A percentile compares a stretch with the other conserved stretches of the same genome.
These are phyloP conservation scores for Xenentodon cancila DNA, from an alignment of 2,797 vertebrate species.

Conservation along the genomic window DNA sequence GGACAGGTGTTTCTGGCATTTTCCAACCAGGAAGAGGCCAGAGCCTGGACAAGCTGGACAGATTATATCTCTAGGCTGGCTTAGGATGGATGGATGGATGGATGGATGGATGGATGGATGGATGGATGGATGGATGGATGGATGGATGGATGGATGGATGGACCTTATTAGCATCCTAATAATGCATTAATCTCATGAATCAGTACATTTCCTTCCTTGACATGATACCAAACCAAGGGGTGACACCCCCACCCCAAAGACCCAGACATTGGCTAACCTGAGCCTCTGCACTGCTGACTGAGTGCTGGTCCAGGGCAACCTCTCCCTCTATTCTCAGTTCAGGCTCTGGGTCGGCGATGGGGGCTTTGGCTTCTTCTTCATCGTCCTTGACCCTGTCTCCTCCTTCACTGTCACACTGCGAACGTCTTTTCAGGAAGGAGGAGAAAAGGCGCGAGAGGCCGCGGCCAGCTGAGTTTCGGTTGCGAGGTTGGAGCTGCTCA, in stretches of 20 bases:
- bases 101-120: too few species aligned
- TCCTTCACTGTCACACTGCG: slow-evolving; percentile 89
- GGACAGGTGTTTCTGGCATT: too few species aligned
- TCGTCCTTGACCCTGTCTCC: slow-evolving; percentile 75
- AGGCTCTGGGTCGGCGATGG: slow-evolving; percentile 95
- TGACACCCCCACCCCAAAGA: background rate
- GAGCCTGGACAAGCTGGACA: too few species aligned
- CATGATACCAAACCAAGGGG: too few species aligned
- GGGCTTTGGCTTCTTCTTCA: slow-evolving; percentile 89
- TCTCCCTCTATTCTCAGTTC: slow-evolving; percentile 91
- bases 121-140: too few species aligned
- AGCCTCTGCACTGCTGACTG: slow-evolving; percentile 92
- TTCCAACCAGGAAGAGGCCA: too few species aligned
- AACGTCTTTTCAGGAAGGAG: slow-evolving; percentile 92
- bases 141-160: too few species aligned
- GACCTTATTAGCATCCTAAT: too few species aligned
- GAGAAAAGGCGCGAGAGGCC: slow-evolving; percentile 94
- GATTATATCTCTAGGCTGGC: too few species aligned
- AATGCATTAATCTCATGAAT: too few species aligned
- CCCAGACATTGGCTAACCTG: slow-evolving; percentile 81
- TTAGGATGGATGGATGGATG: too few species aligned
- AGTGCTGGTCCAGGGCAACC: slow-evolving; percentile 90
- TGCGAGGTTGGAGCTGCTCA: slow-evolving; percentile 83
- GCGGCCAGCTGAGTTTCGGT: slow-evolving; percentile 81
- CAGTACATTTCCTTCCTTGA: too few species aligned